A percentile compares a stretch with the other conserved stretches of the same genome.
Evolutionary conservation across 64 coral and sea anemone species (phyloP).

Genomic region (Montipora foliosa): DNA sequence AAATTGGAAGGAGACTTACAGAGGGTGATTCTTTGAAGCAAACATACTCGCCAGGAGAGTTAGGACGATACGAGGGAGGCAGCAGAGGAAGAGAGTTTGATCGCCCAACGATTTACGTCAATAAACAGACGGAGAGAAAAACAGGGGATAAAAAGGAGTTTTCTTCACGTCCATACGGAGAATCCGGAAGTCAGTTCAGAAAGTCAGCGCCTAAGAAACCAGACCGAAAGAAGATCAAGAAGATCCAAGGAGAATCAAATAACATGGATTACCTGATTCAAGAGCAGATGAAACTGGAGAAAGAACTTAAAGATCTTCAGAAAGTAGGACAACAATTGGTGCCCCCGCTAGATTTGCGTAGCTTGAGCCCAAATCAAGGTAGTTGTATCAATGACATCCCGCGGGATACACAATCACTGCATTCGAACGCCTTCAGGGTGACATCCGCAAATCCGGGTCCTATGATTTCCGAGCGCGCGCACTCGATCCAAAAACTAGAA

Average conservation of each 20-base stretch:
- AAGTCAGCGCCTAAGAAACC: slow-evolving; percentile 17
- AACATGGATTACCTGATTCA: slow-evolving; percentile 19
- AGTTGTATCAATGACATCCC: background rate
- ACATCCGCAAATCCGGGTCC: background rate
- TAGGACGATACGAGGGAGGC: background rate
- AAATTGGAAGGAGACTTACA: background rate
- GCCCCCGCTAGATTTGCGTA: slow-evolving; percentile 8
- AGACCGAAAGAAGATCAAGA: slow-evolving; percentile 31
- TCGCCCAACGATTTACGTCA: background rate
- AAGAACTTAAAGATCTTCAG: slow-evolving; percentile 49
- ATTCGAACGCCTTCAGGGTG: background rate
- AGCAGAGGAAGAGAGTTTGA: background rate
- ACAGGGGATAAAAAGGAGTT: background rate
- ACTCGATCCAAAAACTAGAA: slow-evolving; percentile 19
- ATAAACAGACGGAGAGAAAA: background rate
- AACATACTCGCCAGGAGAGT: background rate
- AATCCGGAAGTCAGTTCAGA: background rate
- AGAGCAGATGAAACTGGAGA: slow-evolving; percentile 63
- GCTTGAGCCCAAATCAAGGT: background rate
- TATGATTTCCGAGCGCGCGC: slow-evolving; percentile 26
- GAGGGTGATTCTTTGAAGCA: background rate
- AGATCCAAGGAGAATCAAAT: background rate
- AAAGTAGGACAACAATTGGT: slow-evolving; percentile 8
- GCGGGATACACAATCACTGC: background rate
- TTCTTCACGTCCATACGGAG: background rate